Evolutionary conservation across 2,888 invertebrate species (phyloP), one percentile per base, ranked within the genome.

Genomic region (Stegana nigrithorax): DNA sequence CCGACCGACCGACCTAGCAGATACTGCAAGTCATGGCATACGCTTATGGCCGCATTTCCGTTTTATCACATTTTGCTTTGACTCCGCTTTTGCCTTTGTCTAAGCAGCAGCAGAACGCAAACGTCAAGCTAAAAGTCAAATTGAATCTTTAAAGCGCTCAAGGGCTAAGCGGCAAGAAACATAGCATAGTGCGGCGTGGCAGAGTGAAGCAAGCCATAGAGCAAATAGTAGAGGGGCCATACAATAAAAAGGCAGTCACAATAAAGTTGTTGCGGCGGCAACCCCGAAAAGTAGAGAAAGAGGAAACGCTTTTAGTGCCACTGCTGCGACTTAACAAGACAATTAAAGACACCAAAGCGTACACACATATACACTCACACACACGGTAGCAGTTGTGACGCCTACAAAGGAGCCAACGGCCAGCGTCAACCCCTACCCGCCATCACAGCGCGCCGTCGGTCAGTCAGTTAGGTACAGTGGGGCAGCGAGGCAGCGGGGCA

Each of bases 91-190:
- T 3, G 4, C n/a, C 32, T 8, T 23, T 6, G 12, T 47, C n/a
- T n/a, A n/a, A n/a, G n/a, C n/a, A n/a, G n/a, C n/a, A 5, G 32
- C 2, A 32, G 32, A n/a, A 32, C n/a, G 10, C 32, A 32, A 32
- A 12, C 51, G 27, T 59, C 32, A 50, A 60, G 51, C 50, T 23
- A 60, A 60, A 60, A 60, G 27, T 44, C 44, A 60, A 60, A 60
- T 60, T 60, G 59, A 60, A 51, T 60, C 59, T 60, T 60, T 60
- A 60, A 60, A 60, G 59, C 50, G 36, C 59, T 60, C 42, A 51
- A 51, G 59, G 50, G 59, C 42, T 42, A 26, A 12, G 12, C 5
- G 25, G 8, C 6, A n/a, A n/a, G n/a, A n/a, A n/a, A n/a, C n/a
- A n/a, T n/a, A n/a, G n/a, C n/a, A n/a, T n/a, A n/a, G n/a, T n/a